Evolutionary conservation across 2,113 vertebrate species (phyloP).

Genomic region (Halichoerus grypus): DNA sequence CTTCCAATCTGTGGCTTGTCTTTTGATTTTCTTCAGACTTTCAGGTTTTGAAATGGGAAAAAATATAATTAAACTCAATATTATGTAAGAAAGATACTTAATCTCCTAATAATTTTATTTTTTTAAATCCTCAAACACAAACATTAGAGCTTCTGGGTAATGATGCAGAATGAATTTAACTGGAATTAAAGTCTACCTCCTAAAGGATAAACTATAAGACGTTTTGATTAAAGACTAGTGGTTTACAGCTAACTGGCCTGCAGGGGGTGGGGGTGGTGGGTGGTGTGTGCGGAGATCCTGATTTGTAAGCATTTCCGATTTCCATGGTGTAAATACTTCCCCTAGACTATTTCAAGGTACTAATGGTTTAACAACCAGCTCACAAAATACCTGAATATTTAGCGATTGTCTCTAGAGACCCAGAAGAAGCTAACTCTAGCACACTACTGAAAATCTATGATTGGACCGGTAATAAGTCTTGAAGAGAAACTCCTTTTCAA

Average conservation of each 20-base stretch:
- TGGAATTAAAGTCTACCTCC: neutral
- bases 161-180: neutral
- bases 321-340: neutral
- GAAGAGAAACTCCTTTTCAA: neutral
- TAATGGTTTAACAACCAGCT: neutral
- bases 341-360: neutral
- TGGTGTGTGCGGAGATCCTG: neutral
- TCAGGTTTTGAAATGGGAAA: neutral
- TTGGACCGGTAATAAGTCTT: neutral
- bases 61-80: neutral
- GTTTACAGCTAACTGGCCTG: neutral
- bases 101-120: neutral
- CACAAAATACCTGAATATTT: constrained; percentile 2
- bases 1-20: neutral
- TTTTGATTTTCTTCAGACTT: neutral
- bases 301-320: neutral
- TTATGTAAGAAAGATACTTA: neutral
- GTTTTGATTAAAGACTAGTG: neutral
- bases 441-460: neutral
- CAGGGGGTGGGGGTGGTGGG: fast-evolving
- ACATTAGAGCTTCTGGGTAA: neutral
- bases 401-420: neutral
- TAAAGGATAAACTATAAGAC: neutral
- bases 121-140: constrained; percentile 8
- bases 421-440: neutral